Base-by-base conservation (phyloP, 2,797 vertebrate species). In the Astyanax mexicanus region DNA sequence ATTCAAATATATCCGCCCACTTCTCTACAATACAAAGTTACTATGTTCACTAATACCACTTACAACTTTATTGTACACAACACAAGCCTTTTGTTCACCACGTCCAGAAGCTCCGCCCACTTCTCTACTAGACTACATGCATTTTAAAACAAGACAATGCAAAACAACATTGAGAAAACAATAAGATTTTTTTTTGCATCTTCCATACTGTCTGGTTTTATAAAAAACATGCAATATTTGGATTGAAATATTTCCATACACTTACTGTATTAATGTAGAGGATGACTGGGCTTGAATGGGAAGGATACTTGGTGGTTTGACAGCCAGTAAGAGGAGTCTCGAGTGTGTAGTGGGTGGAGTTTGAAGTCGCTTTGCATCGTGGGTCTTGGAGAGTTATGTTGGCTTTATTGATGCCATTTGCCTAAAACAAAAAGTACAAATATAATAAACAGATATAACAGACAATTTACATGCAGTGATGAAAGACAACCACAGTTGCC, bases 261-360 rank as follows among this genome's bases (percentile, higher is more conserved):
- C 98, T 96, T 85, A 99, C 98, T 4, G 94, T 94, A 84, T 99
- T 99, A 84, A 95, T 90, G 91, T 97, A 93, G 66, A 97, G 85
- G 69, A 93, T 88, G 72, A 88, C 84, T 0, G 89, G 82, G 82
- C 88, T 84, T 1, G 87, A 86, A 0, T 75, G 82, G 75, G 89
- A 74, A 54, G 88, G 84, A 76, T 79, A 89, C 4, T 85, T 44
- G 19, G 80, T 81, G 82, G 97, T 99, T 23, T 92, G 89, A 8
- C 98, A 99, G 66, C 94, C 93, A 25, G 86, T 89, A 83, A 94
- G 90, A 0, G 92, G 84, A 10, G 96, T 97, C 78, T 98, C 94
- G 91, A 99, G 84, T n/a, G 95, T 95, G 91, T 97, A 98, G 91
- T 99, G 97, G 70, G 97, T 98, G 75, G 85, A 89, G 65, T 98